Percentiles rank a stretch among this genome's conserved stretches.
phyloP scores from a whole-genome alignment of 1,140 invertebrate genomes.

The Leptestheria dahalacensis region DNA sequence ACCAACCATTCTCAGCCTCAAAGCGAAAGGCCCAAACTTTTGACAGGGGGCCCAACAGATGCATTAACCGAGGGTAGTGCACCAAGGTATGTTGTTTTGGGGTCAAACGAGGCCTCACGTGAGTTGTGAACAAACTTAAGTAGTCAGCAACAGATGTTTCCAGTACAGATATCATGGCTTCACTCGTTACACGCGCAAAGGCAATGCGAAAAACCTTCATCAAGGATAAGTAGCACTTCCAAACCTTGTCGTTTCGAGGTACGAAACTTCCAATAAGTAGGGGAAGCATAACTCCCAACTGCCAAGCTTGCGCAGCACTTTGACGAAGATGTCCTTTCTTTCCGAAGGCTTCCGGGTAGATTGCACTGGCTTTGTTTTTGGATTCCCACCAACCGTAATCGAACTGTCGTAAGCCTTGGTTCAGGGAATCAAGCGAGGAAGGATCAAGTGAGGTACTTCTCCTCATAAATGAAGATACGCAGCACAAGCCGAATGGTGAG shows the following conservation, averaged over 20 bases:
- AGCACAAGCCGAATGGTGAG: constrained; percentile 6
- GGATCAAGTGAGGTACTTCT: constrained; percentile 14
- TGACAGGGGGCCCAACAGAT: constrained; percentile 7
- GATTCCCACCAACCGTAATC: constrained; percentile 9
- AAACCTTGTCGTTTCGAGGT: not conserved
- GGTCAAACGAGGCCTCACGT: not conserved
- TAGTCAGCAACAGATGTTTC: constrained; percentile 13
- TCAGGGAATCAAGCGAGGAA: constrained; percentile 8
- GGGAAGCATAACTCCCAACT: constrained; percentile 8
- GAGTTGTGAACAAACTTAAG: not conserved
- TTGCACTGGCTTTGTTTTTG: constrained; percentile 13
- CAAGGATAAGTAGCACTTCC: constrained; percentile 5
- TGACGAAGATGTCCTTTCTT: constrained; percentile 8
- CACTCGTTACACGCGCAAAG: constrained; percentile 4
- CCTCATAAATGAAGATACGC: not conserved
- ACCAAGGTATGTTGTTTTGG: constrained; percentile 12
- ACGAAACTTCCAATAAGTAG: constrained; percentile 4
- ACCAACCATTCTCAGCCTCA: constrained; percentile 12
- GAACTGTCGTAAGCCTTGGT: constrained; percentile 4
- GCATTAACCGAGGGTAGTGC: constrained; percentile 8
- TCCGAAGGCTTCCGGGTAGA: not conserved
- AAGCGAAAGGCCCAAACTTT: constrained; percentile 14
- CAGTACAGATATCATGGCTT: constrained; percentile 4
- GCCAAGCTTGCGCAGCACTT: constrained; percentile 12
- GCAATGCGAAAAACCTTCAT: constrained; percentile 8